A percentile compares a stretch with the other conserved stretches of the same genome.
phyloP scores from a whole-genome alignment of 2,113 vertebrate genomes.

The Pipa parva region DNA sequence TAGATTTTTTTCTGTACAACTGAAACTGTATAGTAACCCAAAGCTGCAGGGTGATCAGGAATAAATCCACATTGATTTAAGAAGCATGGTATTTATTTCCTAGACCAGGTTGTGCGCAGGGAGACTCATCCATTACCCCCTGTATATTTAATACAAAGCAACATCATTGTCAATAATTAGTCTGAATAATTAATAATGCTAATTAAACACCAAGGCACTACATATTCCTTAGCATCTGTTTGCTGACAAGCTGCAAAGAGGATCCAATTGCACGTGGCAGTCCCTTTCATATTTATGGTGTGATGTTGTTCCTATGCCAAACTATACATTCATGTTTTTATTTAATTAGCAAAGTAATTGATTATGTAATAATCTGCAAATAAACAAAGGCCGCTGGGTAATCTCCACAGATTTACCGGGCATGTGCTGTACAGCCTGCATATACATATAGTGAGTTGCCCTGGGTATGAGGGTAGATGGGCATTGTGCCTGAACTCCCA shows the following conservation, averaged over 20 bases:
- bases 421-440: background rate
- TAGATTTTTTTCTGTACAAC: too few relatives aligned
- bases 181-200: conserved; percentile 36
- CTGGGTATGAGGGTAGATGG: too few relatives aligned
- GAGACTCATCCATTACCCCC: conserved; percentile 6
- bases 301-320: background rate
- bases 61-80: background rate
- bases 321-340: background rate
- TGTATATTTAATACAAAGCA: conserved; percentile 24
- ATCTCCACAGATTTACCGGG: too few relatives aligned
- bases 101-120: conserved; percentile 6
- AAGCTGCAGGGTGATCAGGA: too few relatives aligned
- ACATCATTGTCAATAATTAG: conserved; percentile 34
- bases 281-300: background rate
- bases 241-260: background rate
- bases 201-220: conserved; percentile 34
- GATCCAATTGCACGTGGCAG: background rate
- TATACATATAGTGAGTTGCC: too few relatives aligned
- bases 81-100: background rate
- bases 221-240: conserved; percentile 30
- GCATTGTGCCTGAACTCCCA: too few relatives aligned
- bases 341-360: background rate
- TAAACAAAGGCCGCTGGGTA: background rate
- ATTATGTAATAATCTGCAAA: background rate
- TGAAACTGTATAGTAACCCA: too few relatives aligned